These are phyloP conservation scores for Pelochelys cantorii DNA, from an alignment of 2,797 vertebrate species.

Conservation along the genomic window DNA sequence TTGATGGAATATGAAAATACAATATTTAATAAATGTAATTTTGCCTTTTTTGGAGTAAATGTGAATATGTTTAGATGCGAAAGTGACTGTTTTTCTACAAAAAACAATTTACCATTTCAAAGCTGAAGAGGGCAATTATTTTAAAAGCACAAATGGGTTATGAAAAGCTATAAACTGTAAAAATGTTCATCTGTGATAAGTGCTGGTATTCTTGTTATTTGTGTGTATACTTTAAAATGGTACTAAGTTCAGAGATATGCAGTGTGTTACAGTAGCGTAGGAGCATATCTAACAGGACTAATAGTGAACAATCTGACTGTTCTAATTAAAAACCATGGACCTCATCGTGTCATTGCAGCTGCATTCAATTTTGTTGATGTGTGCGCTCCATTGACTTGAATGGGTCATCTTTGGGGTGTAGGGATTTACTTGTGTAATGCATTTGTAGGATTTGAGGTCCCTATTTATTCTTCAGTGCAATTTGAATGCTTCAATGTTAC, in stretches of 20 bases:
- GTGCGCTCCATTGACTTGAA: fast-evolving
- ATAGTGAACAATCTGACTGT: neutral
- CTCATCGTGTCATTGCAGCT: neutral
- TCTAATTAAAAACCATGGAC: slow-evolving; percentile 3
- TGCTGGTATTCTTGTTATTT: neutral
- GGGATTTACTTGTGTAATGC: neutral
- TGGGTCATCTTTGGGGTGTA: neutral
- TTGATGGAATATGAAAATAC: neutral
- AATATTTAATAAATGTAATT: neutral
- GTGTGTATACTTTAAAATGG: neutral
- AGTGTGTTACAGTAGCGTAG: neutral
- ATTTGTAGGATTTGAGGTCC: neutral
- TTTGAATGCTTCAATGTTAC: neutral
- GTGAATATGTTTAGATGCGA: neutral
- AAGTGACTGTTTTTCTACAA: neutral
- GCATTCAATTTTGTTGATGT: neutral
- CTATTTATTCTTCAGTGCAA: slow-evolving; percentile 1
- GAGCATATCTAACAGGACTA: neutral
- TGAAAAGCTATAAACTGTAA: neutral
- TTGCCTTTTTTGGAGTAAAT: neutral
- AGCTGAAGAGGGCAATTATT: neutral
- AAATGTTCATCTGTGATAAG: neutral
- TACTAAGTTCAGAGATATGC: neutral
- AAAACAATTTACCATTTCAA: neutral
- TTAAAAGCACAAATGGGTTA: slow-evolving; percentile 13